phyloP scores from a whole-genome alignment of 2,797 vertebrate species.

The Hydrocynus forskahlii region DNA sequence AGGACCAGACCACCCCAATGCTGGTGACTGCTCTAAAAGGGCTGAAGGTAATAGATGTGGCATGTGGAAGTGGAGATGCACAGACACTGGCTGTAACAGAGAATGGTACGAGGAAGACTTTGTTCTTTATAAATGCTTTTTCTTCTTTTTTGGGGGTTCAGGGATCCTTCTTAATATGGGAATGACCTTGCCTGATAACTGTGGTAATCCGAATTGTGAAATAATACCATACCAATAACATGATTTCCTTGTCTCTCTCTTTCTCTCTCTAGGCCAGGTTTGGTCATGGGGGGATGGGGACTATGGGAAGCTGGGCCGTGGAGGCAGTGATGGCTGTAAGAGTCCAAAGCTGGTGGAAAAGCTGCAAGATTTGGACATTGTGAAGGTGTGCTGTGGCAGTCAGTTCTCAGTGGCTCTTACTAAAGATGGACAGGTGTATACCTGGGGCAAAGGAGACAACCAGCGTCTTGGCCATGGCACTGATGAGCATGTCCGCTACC shows the following conservation, averaged over 20 bases:
- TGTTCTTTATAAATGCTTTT: not conserved
- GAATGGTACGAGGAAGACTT: conserved; percentile 79
- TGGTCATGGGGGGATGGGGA: conserved; percentile 99
- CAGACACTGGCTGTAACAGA: conserved; percentile 96
- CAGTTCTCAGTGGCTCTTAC: conserved; percentile 96
- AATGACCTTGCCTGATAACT: not conserved
- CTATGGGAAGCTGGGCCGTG: conserved; percentile 95
- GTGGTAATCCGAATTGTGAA: too few species aligned
- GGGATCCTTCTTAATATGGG: not conserved
- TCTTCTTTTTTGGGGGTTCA: not conserved
- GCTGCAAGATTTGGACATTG: conserved; percentile 92
- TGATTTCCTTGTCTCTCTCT: not conserved
- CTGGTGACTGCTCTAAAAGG: conserved; percentile 93
- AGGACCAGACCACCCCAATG: conserved; percentile 95
- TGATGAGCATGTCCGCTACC: conserved; percentile 95
- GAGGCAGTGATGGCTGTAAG: conserved; percentile 97
- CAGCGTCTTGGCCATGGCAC: conserved; percentile 96
- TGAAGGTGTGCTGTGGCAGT: conserved; percentile 95
- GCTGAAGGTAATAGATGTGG: conserved; percentile 92
- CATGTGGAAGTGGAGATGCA: conserved; percentile 97
- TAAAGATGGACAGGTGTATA: conserved; percentile 97
- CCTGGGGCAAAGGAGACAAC: conserved; percentile 98
- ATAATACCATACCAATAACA: too few species aligned
- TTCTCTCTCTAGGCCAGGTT: conserved; percentile 85
- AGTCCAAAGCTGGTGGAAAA: conserved; percentile 96